Evolutionary conservation across 2,797 vertebrate genomes (phyloP).

Genomic region (Labroides dimidiatus): DNA sequence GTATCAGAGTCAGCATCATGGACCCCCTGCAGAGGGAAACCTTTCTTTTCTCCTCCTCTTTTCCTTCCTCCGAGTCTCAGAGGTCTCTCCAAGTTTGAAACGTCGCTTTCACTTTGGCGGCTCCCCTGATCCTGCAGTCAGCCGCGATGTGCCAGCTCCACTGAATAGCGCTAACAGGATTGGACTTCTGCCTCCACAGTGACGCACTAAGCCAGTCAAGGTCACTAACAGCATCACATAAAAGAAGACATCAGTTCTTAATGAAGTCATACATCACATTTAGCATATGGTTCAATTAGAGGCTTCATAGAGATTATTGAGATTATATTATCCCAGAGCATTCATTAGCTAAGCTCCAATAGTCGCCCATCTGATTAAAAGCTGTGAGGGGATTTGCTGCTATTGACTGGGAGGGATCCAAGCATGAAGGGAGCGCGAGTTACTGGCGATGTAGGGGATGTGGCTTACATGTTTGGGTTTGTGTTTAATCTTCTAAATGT

Average conservation of each 20-base stretch:
- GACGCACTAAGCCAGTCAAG: conserved; percentile 66
- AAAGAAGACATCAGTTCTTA: conserved; percentile 68
- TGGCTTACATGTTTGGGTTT: conserved; percentile 19
- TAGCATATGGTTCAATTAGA: conserved; percentile 79
- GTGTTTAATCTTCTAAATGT: conserved; percentile 32
- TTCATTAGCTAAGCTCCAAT: conserved; percentile 80
- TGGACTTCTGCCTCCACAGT: conserved; percentile 57
- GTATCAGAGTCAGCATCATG: conserved; percentile 19
- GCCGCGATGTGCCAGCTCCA: conserved; percentile 47
- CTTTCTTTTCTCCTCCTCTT: conserved; percentile 14
- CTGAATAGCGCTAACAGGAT: conserved; percentile 66
- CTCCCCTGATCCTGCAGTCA: conserved; percentile 48
- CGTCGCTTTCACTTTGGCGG: conserved; percentile 49
- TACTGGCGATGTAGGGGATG: conserved; percentile 22
- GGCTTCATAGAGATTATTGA: conserved; percentile 77
- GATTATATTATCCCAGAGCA: conserved; percentile 77
- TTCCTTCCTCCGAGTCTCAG: conserved; percentile 22
- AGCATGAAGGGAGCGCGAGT: conserved; percentile 44
- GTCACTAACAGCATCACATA: conserved; percentile 63
- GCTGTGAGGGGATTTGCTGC: conserved; percentile 63
- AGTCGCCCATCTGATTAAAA: conserved; percentile 76
- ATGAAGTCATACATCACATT: conserved; percentile 76
- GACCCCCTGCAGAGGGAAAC: conserved; percentile 10
- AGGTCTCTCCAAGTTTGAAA: conserved; percentile 56
- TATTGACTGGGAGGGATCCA: conserved; percentile 63